Base-by-base conservation (phyloP, 2,888 invertebrate genomes). In the Lucinisca nassula region DNA sequence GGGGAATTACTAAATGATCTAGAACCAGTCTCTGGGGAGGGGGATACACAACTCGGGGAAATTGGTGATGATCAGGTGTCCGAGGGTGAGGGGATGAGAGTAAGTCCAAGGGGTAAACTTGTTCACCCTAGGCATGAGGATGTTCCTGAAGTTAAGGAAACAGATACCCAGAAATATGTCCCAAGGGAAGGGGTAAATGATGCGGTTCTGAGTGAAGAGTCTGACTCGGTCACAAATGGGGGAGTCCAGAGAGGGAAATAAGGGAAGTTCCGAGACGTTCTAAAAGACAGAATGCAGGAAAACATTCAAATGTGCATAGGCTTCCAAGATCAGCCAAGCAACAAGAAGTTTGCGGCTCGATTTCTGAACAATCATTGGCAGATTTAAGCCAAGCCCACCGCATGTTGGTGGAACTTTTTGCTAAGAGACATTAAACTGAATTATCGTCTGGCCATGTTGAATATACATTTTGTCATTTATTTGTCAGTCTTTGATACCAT, bases 301-400 rank as follows among this genome's bases (percentile, higher is more conserved):
- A 72, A 24, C 72, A 72, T 37, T 72, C 72, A 6, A 72, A 72
- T 21, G 37, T 72, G 1, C 72, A 72, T 37, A 37, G 24, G 12
- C 24, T 72, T 21, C 72, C 72, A 6, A 35, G 37, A 24, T 38
- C 72, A 12, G 72, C 37, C 21, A n/a, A 38, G 6, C 12, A 37
- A 21, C 72, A 72, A 6, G 38, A 72, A 24, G n/a, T 30, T 1
- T 6, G 8, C 35, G 12, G 37, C 4, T 37, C 72, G 6, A 37
- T 72, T 27, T 17, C 30, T 3, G 61, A 72, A n/a, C 72, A 72
- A 37, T 37, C 24, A 8, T 38, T 72, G 37, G 72, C 72, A n/a
- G 35, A 72, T 40, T 37, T 72, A 37, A 72, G 72, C 38, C 37
- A 72, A 21, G 72, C 72, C 10, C 72, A 72, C 38, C 35, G n/a